phyloP scores from a whole-genome alignment of 35 echinoderm and acorn worm species.

The Heliocidaris tuberculata region DNA sequence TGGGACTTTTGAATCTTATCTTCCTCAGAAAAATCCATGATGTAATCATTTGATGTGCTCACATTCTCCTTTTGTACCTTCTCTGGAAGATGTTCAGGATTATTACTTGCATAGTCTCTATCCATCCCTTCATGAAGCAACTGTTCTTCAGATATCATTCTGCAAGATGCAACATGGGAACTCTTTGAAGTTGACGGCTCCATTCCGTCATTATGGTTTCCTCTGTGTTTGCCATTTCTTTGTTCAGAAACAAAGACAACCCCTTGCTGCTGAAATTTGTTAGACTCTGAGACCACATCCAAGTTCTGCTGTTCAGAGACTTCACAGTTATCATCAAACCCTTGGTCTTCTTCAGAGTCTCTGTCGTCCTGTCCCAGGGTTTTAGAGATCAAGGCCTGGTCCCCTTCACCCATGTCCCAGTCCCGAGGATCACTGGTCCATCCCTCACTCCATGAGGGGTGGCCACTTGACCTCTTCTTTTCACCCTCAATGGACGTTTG shows the following conservation, averaged over 20 bases:
- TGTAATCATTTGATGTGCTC: too few relatives aligned
- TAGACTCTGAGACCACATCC: too few relatives aligned
- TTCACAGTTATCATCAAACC: background rate
- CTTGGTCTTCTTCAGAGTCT: background rate
- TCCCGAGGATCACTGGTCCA: slow-evolving; percentile 22
- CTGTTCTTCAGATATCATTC: too few relatives aligned
- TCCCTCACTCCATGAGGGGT: background rate
- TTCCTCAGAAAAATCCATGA: too few relatives aligned
- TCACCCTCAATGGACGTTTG: background rate
- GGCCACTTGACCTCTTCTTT: background rate
- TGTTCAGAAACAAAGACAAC: too few relatives aligned
- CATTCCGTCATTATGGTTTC: background rate
- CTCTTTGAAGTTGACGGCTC: background rate
- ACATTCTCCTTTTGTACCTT: too few relatives aligned
- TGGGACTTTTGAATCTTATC: background rate
- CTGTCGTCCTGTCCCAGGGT: background rate
- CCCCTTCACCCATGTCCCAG: background rate
- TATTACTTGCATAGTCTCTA: too few relatives aligned
- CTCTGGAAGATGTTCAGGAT: too few relatives aligned
- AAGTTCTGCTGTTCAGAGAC: background rate
- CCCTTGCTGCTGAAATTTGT: too few relatives aligned
- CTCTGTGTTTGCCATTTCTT: too few relatives aligned
- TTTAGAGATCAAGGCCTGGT: background rate
- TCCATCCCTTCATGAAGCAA: too few relatives aligned
- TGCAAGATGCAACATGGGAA: too few relatives aligned